Percentiles rank a stretch among this genome's conserved stretches.
phyloP scores from a whole-genome alignment of 2,888 invertebrate species.

The Leptopilina myrica region DNA sequence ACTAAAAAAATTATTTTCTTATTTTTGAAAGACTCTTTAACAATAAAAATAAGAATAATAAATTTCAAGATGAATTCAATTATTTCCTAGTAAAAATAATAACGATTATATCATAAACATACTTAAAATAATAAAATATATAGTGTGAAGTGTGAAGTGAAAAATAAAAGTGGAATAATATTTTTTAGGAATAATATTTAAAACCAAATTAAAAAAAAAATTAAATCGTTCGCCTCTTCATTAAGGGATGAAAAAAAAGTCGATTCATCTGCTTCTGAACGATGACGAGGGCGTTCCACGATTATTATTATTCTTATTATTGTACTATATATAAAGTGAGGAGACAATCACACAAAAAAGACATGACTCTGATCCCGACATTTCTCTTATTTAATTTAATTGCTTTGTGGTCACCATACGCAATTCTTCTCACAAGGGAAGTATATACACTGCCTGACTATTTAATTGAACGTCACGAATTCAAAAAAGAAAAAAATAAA shows the following conservation, averaged over 20 bases:
- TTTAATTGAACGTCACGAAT: constrained; percentile 22
- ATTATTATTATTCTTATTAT: background rate
- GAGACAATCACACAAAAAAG: constrained; percentile 13
- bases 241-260: background rate
- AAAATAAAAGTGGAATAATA: no score
- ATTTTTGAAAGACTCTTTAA: no score
- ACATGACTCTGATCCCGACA: constrained; percentile 18
- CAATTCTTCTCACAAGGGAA: background rate
- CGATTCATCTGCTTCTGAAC: constrained; percentile 28
- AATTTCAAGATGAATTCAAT: no score
- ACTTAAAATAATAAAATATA: no score
- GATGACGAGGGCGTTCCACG: background rate
- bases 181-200: no score
- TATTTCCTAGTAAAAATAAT: no score
- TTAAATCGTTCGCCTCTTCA: background rate
- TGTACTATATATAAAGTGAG: background rate
- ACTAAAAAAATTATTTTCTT: no score
- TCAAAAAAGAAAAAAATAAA: background rate
- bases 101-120: no score
- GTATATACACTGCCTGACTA: background rate
- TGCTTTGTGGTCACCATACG: constrained; percentile 18
- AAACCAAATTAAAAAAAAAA: background rate
- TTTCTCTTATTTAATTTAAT: constrained; percentile 36
- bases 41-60: no score
- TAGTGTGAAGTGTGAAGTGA: no score